These are phyloP conservation scores for Mesocentrotus franciscanus DNA, from an alignment of 53 echinoderm and acorn worm species.

Conservation along the genomic window DNA sequence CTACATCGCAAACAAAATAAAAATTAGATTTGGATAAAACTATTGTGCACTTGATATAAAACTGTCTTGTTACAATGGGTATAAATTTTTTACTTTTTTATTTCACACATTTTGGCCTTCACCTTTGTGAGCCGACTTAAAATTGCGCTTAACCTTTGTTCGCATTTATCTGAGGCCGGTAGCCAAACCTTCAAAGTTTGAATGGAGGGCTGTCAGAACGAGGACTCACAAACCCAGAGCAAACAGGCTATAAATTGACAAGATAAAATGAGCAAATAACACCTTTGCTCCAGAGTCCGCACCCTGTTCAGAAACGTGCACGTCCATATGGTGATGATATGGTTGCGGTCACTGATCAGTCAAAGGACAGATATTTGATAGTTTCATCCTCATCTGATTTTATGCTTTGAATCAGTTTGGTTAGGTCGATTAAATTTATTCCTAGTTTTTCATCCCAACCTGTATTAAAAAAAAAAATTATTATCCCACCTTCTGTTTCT, in stretches of 20 bases:
- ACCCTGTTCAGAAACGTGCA: slow-evolving; percentile 12
- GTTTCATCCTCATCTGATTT: not conserved
- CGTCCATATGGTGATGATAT: not conserved
- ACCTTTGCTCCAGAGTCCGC: not conserved
- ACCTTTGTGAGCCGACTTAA: not conserved
- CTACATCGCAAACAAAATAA: no score
- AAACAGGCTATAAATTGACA: not conserved
- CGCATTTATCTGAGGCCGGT: not conserved
- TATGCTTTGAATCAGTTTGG: no score
- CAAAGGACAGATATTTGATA: not conserved
- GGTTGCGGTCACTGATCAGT: not conserved
- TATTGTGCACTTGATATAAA: not conserved
- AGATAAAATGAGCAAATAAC: slow-evolving; percentile 13
- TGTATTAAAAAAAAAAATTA: no score
- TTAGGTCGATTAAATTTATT: no score
- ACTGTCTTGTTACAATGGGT: not conserved
- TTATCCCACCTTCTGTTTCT: no score
- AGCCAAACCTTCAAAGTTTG: slow-evolving; percentile 2
- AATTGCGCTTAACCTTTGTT: not conserved
- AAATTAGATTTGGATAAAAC: not conserved
- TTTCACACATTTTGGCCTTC: not conserved
- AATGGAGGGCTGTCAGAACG: not conserved
- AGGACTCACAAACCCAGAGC: not conserved
- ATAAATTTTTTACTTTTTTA: not conserved
- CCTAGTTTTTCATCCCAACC: no score